Percentiles rank a stretch among this genome's conserved stretches.
phyloP scores from a whole-genome alignment of 2,113 vertebrate species.

The Colaptes auratus region DNA sequence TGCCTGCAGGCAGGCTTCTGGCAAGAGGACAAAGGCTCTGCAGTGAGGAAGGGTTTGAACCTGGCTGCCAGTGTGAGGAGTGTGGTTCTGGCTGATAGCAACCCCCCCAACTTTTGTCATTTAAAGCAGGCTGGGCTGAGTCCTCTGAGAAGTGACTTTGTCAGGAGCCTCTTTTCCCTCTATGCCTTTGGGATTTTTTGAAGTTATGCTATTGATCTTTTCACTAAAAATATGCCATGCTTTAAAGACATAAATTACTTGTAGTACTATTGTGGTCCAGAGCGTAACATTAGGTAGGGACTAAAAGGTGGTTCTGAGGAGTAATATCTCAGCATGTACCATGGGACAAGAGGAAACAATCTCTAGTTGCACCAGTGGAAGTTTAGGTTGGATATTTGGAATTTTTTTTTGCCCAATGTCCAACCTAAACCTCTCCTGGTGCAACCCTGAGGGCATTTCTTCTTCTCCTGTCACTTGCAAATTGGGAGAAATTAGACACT shows the following conservation, averaged over 20 bases:
- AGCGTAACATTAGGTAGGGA: not conserved
- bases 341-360: too few relatives aligned
- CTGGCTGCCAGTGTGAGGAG: not conserved
- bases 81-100: slow-evolving; percentile 40
- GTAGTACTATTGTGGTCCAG: not conserved
- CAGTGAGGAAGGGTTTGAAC: slow-evolving; percentile 43
- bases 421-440: too few relatives aligned
- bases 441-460: too few relatives aligned
- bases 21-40: slow-evolving; percentile 76
- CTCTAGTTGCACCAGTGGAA: too few relatives aligned
- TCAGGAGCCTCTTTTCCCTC: not conserved
- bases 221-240: fast-evolving
- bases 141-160: not conserved
- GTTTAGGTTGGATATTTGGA: too few relatives aligned
- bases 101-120: slow-evolving; percentile 56
- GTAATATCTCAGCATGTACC: not conserved
- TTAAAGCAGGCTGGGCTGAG: slow-evolving; percentile 34
- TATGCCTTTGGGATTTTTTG: not conserved
- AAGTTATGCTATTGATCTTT: not conserved
- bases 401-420: too few relatives aligned
- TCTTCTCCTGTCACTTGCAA: too few relatives aligned
- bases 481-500: not conserved
- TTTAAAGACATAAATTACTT: not conserved
- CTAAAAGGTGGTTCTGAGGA: not conserved
- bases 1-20: slow-evolving; percentile 78